Evolutionary conservation across 1,140 invertebrate species (phyloP), one percentile per base, ranked within the genome.

Genomic region (Caenorhabditis briggsae): DNA sequence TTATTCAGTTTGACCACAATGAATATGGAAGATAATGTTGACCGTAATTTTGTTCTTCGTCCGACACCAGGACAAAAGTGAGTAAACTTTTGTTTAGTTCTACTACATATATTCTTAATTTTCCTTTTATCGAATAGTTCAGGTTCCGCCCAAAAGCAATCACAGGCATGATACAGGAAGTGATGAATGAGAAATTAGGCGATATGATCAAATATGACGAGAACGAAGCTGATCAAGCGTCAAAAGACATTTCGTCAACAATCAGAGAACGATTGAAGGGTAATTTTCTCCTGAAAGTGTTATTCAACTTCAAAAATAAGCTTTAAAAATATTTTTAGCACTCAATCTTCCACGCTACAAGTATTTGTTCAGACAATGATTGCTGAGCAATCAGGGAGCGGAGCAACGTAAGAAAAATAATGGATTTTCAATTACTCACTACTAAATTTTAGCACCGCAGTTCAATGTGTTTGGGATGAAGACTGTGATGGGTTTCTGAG

Each of bases 191-290:
- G 11, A 78, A 78, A 23, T 46, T 78, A 0, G 46, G 70, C 2
- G 43, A 0, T 12, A 12, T 78, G n/a, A 78, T 14, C 18, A 58
- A 41, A 18, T 86, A 74, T 43, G 95, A 97, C 90, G 97, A 98
- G 95, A 96, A 98, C 56, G 95, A 97, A 3, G 95, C 96, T 0
- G 95, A 96, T 16, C 96, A 98, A 92, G 93, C 98, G 20, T 93
- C 98, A 50, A 78, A 82, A 55, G 64, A 74, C 16, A 78, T 86
- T 9, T 70, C 84, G n/a, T 23, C 50, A 41, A 2, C 53, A 48
- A 56, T 86, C 7, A 14, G 65, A 23, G 25, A 70, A 3, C 20
- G 46, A 56, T 23, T 86, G 9, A 61, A 70, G 5, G 61, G 84
- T 86, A 33, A 33, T 33, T 33, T 23, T 65, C 48, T 25, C 2